These are phyloP conservation scores for Melanotaenia nigrans DNA, from an alignment of 2,797 vertebrate genomes.

Conservation along the genomic window DNA sequence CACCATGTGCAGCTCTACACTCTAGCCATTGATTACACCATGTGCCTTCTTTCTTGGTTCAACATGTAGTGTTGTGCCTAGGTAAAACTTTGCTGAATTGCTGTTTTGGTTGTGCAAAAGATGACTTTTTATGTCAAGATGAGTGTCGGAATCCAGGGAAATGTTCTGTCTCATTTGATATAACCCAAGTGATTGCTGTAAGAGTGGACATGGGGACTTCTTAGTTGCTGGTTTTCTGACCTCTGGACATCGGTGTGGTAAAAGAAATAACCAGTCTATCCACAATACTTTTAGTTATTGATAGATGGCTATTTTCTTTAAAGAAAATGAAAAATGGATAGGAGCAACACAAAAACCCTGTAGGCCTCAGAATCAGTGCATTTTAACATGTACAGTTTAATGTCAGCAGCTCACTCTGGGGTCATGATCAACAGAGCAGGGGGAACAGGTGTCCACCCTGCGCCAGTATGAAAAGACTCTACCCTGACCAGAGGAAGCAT, in stretches of 20 bases:
- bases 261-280: too few relatives aligned
- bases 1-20: not conserved
- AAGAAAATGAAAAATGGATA: constrained; percentile 11
- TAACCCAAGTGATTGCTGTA: constrained; percentile 1
- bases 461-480: constrained; percentile 71
- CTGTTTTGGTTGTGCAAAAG: not conserved
- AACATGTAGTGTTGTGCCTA: constrained; percentile 4
- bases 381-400: constrained; percentile 66
- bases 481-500: constrained; percentile 77
- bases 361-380: constrained; percentile 42
- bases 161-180: not conserved
- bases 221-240: constrained; percentile 2
- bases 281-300: not conserved
- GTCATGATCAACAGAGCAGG: constrained; percentile 67
- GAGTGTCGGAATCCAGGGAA: not conserved
- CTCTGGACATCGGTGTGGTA: not conserved
- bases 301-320: not conserved
- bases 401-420: constrained; percentile 70
- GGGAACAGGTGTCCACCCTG: constrained; percentile 83
- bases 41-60: constrained; percentile 8
- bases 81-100: constrained; percentile 2
- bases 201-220: not conserved
- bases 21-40: not conserved
- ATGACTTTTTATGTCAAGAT: not conserved
- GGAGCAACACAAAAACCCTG: constrained; percentile 9